Evolutionary conservation across 1,140 invertebrate species (phyloP), one percentile per base, ranked within the genome.

Genomic region (Ceratosolen fusciceps): DNA sequence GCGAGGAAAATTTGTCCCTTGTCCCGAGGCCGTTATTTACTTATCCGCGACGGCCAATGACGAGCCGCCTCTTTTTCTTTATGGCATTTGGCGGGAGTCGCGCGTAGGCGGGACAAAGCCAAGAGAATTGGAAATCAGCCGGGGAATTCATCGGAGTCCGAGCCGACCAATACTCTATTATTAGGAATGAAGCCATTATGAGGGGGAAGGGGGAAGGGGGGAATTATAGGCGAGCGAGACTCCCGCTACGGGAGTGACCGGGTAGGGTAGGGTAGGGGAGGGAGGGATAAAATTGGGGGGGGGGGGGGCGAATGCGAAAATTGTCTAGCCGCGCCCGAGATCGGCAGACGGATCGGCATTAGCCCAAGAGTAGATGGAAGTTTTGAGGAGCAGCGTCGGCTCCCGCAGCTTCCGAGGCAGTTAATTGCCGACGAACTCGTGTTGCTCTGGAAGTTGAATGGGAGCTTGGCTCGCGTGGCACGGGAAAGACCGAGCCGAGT

Each of bases 361-460:
- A 65, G n/a, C n/a, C n/a, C n/a, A n/a, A n/a, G n/a, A n/a, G n/a
- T 37, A 65, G 37, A 65, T 0, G 37, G 4, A 0, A 65, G 26
- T 31, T 2, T 16, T 19, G 10, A 65, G 31, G 60, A 37, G 37
- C 56, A 58, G 52, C 43, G 26, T 34, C 21, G 72, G 43, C 21
- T 60, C 60, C 54, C 60, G 58, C 29, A 73, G 34, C 71, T 73
- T 56, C 37, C 56, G 47, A 52, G 60, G 43, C 58, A 62, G n/a
- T n/a, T 77, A 71, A 77, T 71, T 67, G 37, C 29, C 75, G 34
- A 58, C 75, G 34, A 58, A 71, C 60, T 52, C 65, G 75, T 71
- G 67, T 71, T 71, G 56, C 34, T 60, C 56, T 10, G n/a, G 10
- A 26, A 74, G 21, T 74, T 60, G 10, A 74, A 62, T 58, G 71